phyloP scores from a whole-genome alignment of 2,797 vertebrate genomes.

The Manis javanica region DNA sequence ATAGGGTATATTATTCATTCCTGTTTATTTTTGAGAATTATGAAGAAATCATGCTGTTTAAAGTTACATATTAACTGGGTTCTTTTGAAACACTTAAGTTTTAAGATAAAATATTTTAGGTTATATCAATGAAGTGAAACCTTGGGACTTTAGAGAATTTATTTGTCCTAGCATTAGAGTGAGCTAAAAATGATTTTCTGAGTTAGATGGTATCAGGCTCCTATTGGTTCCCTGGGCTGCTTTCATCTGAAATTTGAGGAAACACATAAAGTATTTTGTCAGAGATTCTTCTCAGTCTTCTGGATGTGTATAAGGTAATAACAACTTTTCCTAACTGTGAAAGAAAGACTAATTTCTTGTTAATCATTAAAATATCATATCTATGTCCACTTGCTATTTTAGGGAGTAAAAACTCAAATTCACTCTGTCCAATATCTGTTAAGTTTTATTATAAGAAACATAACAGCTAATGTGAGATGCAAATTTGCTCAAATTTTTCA shows the following conservation, averaged over 20 bases:
- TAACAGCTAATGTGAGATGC: not conserved
- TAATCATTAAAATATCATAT: not conserved
- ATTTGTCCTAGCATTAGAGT: not conserved
- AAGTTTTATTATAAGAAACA: slow-evolving; percentile 2
- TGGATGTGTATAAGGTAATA: not conserved
- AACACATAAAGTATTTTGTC: not conserved
- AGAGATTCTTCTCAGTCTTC: not conserved
- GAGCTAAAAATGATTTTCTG: not conserved
- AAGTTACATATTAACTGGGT: not conserved
- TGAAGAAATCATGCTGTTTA: not conserved
- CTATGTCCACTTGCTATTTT: not conserved
- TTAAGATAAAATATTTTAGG: not conserved
- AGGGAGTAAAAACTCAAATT: not conserved
- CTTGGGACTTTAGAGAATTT: too few relatives aligned
- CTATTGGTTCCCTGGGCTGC: not conserved
- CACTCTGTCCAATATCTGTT: not conserved
- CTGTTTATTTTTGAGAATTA: not conserved
- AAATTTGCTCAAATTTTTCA: not conserved
- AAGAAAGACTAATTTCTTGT: not conserved
- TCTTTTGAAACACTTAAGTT: not conserved
- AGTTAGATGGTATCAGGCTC: not conserved
- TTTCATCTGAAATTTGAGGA: not conserved
- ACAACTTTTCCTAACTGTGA: not conserved
- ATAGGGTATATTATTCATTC: not conserved
- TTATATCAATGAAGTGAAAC: not conserved